phyloP scores from a whole-genome alignment of 2,797 vertebrate species.

The Jordanella pulchra region DNA sequence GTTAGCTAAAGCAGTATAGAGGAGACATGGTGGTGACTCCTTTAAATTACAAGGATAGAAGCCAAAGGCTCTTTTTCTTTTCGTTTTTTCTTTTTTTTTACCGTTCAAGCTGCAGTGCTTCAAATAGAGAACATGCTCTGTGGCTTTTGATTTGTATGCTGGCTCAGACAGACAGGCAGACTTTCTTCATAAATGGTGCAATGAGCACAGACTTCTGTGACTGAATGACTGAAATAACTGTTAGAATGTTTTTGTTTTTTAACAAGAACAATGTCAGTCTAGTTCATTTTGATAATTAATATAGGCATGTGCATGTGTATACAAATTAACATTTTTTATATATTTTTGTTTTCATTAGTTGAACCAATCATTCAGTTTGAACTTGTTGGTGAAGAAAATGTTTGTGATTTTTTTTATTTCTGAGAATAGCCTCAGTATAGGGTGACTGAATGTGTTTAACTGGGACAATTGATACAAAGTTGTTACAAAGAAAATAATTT shows the following conservation, averaged over 20 bases:
- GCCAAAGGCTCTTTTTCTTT: constrained; percentile 8
- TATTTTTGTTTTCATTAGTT: background rate
- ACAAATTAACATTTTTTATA: too few species aligned
- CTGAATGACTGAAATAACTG: background rate
- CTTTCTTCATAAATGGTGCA: constrained; percentile 18
- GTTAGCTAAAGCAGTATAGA: constrained; percentile 21
- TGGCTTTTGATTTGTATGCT: constrained; percentile 30
- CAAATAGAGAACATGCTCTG: constrained; percentile 4
- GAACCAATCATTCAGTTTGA: constrained; percentile 6
- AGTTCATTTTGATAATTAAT: constrained; percentile 19
- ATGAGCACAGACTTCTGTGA: constrained; percentile 23
- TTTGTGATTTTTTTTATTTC: background rate
- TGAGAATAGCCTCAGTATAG: background rate
- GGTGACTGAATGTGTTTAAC: constrained; percentile 12
- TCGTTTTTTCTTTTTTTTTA: too few species aligned
- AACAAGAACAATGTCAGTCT: background rate
- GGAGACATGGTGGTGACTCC: constrained; percentile 30
- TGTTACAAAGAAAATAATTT: constrained; percentile 3
- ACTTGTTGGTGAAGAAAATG: background rate
- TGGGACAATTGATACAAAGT: constrained; percentile 2
- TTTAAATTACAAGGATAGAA: constrained; percentile 38
- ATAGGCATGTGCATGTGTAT: too few species aligned
- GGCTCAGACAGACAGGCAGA: background rate
- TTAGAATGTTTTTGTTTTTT: constrained; percentile 1
- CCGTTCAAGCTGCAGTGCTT: constrained; percentile 11